Evolutionary conservation across 2,797 vertebrate species (phyloP).

Genomic region (Malacoraja senta): DNA sequence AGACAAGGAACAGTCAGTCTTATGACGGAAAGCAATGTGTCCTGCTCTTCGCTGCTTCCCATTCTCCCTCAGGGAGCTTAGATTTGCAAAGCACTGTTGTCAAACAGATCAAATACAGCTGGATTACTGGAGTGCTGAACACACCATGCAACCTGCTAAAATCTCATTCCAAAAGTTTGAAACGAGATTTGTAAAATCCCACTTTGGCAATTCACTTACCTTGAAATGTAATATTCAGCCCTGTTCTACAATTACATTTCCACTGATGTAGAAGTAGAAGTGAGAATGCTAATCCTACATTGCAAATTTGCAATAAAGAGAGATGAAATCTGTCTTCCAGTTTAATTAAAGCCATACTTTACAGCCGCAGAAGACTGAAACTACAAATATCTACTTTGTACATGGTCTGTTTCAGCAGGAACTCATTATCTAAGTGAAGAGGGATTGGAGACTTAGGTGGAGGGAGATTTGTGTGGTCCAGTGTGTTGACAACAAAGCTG

Average conservation of each 20-base stretch:
- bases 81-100: slow-evolving; percentile 31
- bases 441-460: no score
- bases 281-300: neutral
- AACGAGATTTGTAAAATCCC: slow-evolving; percentile 26
- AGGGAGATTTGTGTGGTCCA: no score
- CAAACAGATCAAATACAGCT: slow-evolving; percentile 27
- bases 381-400: neutral
- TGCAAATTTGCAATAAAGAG: neutral
- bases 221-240: neutral
- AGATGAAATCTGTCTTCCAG: neutral
- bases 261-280: neutral
- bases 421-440: no score
- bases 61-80: slow-evolving; percentile 3
- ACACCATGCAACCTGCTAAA: neutral
- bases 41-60: neutral
- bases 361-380: neutral
- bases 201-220: slow-evolving; percentile 23
- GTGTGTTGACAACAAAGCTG: no score
- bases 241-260: neutral
- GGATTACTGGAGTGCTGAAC: slow-evolving; percentile 6
- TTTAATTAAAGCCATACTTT: neutral
- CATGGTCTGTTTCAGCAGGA: no score
- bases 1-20: neutral
- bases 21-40: neutral
- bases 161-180: neutral